phyloP scores from a whole-genome alignment of 1,140 invertebrate genomes.

The Hyles vespertilio region DNA sequence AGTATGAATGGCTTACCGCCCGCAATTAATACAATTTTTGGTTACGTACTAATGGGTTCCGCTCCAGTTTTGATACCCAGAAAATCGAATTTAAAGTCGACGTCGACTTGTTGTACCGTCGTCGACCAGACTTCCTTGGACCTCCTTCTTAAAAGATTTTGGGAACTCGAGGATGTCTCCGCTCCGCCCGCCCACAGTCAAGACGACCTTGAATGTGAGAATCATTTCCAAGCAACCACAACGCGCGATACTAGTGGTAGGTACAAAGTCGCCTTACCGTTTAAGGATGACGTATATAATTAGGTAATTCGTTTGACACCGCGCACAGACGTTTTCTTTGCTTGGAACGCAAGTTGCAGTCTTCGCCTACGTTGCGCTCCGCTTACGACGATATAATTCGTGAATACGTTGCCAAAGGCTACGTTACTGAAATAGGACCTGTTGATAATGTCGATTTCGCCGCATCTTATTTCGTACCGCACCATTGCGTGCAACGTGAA shows the following conservation, averaged over 20 bases:
- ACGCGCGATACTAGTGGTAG: conserved; percentile 14
- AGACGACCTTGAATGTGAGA: conserved; percentile 15
- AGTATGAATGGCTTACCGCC: not conserved
- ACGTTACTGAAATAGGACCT: conserved; percentile 7
- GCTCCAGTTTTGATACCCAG: not conserved
- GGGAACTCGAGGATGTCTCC: conserved; percentile 18
- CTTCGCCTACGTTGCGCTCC: conserved; percentile 6
- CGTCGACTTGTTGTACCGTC: conserved; percentile 6
- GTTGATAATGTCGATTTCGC: not conserved
- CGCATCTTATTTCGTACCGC: conserved; percentile 23
- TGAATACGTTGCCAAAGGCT: conserved; percentile 21
- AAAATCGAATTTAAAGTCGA: too few relatives aligned
- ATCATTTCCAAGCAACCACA: conserved; percentile 12
- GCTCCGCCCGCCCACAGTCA: conserved; percentile 6
- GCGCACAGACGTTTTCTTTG: conserved; percentile 15
- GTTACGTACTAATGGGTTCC: not conserved
- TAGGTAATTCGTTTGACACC: conserved; percentile 12
- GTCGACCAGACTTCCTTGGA: conserved; percentile 7
- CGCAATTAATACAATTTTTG: not conserved
- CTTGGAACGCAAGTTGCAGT: conserved; percentile 15
- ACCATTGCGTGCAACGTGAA: conserved; percentile 22
- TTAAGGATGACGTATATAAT: conserved; percentile 9
- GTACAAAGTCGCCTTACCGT: conserved; percentile 10
- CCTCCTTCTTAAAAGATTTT: conserved; percentile 11
- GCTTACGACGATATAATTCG: conserved; percentile 18